Evolutionary conservation across 37 sponge, comb jelly and placozoan species (phyloP).

Genomic region (Beroe ovata): DNA sequence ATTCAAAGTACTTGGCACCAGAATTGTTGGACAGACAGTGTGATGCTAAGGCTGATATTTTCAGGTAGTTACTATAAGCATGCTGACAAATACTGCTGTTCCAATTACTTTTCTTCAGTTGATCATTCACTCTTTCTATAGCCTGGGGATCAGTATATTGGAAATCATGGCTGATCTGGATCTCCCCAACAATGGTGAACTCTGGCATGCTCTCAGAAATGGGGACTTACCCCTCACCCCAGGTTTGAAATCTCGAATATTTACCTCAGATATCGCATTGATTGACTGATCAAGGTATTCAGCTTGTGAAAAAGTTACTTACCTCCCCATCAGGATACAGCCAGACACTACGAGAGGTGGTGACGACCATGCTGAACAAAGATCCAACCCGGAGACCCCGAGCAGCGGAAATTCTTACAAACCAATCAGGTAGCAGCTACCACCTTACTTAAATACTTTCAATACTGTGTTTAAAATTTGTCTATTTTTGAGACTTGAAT

Average conservation of each 20-base stretch:
- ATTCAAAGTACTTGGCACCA: slow-evolving; percentile 86
- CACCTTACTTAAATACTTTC: too few relatives aligned
- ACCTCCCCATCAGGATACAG: slow-evolving; percentile 52
- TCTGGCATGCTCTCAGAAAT: slow-evolving; percentile 78
- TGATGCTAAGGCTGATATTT: slow-evolving; percentile 81
- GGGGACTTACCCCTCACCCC: slow-evolving; percentile 71
- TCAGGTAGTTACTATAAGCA: slow-evolving; percentile 77
- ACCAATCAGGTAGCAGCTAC: not conserved
- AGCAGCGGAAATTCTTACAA: not conserved
- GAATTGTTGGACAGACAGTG: slow-evolving; percentile 78
- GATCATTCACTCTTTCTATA: too few relatives aligned
- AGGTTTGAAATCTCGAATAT: too few relatives aligned
- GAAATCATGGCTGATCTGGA: slow-evolving; percentile 85
- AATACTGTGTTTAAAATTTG: too few relatives aligned
- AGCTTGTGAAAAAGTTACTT: too few relatives aligned
- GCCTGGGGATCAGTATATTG: slow-evolving; percentile 82
- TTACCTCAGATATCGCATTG: too few relatives aligned
- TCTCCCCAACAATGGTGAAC: slow-evolving; percentile 71
- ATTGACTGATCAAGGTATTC: too few relatives aligned
- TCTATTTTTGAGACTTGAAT: too few relatives aligned
- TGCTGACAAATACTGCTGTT: too few relatives aligned
- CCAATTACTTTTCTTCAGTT: too few relatives aligned
- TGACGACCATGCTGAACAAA: slow-evolving; percentile 3
- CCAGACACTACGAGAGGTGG: not conserved
- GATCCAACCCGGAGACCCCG: not conserved